phyloP scores from a whole-genome alignment of 2,797 vertebrate species.

The Pelochelys cantorii region DNA sequence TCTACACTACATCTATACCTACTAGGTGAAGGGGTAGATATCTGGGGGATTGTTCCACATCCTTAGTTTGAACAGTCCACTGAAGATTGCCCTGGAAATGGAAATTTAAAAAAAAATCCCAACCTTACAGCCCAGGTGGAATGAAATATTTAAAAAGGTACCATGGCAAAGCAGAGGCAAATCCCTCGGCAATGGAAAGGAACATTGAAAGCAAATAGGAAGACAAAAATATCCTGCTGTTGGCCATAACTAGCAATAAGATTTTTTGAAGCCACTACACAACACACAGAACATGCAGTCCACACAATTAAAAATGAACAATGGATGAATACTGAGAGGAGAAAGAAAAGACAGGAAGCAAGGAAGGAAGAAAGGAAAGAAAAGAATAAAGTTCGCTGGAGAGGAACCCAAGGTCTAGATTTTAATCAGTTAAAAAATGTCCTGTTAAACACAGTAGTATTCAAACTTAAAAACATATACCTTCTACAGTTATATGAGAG shows the following conservation, averaged over 20 bases:
- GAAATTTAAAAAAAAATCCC: slow-evolving; percentile 69
- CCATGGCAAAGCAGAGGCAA: slow-evolving; percentile 63
- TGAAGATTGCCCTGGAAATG: slow-evolving; percentile 71
- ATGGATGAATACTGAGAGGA: slow-evolving; percentile 78
- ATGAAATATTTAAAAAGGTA: slow-evolving; percentile 66
- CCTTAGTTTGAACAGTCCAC: slow-evolving; percentile 66
- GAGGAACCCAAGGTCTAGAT: slow-evolving; percentile 80
- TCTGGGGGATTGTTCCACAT: slow-evolving; percentile 42
- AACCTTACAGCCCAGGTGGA: slow-evolving; percentile 50
- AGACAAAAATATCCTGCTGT: slow-evolving; percentile 18
- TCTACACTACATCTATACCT: slow-evolving; percentile 63
- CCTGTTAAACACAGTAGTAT: slow-evolving; percentile 84
- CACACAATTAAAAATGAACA: slow-evolving; percentile 79
- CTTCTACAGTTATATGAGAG: slow-evolving; percentile 83
- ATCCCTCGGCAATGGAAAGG: slow-evolving; percentile 56
- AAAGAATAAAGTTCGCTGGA: slow-evolving; percentile 76
- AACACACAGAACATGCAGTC: slow-evolving; percentile 80
- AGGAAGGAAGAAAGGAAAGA: slow-evolving; percentile 72
- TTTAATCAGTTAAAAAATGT: slow-evolving; percentile 84
- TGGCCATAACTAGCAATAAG: slow-evolving; percentile 65
- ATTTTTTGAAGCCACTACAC: slow-evolving; percentile 70
- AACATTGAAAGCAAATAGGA: slow-evolving; percentile 58
- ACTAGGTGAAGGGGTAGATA: slow-evolving; percentile 54
- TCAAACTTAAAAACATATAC: slow-evolving; percentile 80
- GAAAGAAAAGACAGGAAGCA: slow-evolving; percentile 72